Percentiles rank a stretch among this genome's conserved stretches.
phyloP scores from a whole-genome alignment of 1,140 invertebrate species.

The Diachasma alloeum region DNA sequence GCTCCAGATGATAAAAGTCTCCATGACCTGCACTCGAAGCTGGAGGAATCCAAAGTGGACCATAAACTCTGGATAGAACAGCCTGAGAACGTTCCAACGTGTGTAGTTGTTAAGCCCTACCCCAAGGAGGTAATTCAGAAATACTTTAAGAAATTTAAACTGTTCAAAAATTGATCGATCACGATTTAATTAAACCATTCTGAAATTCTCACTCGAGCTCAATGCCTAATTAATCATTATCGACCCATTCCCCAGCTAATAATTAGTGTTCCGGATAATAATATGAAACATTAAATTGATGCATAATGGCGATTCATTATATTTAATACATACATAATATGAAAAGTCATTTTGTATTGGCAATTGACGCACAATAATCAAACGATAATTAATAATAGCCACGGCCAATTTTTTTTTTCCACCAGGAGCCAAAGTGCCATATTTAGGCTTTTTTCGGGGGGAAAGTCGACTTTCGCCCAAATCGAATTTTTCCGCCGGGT shows the following conservation, averaged over 20 bases:
- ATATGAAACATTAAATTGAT: not conserved
- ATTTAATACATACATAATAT: slow-evolving; percentile 9
- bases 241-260: not conserved
- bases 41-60: slow-evolving; percentile 77
- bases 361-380: not conserved
- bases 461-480: no score
- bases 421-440: no score
- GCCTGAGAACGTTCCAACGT: slow-evolving; percentile 95
- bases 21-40: slow-evolving; percentile 71
- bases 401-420: no score
- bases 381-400: not conserved
- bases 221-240: not conserved
- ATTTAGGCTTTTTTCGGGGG: no score
- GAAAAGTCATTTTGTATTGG: not conserved
- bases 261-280: not conserved
- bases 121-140: slow-evolving; percentile 84
- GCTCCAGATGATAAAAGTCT: slow-evolving; percentile 81
- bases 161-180: slow-evolving; percentile 68
- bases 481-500: no score
- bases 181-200: not conserved
- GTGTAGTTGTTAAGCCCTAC: slow-evolving; percentile 93
- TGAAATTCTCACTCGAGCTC: not conserved
- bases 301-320: not conserved
- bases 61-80: slow-evolving; percentile 98
- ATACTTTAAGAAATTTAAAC: slow-evolving; percentile 89